Conservation (phyloP, 2,797 vertebrate genomes). For the Pantherophis alleghaniensis region DNA sequence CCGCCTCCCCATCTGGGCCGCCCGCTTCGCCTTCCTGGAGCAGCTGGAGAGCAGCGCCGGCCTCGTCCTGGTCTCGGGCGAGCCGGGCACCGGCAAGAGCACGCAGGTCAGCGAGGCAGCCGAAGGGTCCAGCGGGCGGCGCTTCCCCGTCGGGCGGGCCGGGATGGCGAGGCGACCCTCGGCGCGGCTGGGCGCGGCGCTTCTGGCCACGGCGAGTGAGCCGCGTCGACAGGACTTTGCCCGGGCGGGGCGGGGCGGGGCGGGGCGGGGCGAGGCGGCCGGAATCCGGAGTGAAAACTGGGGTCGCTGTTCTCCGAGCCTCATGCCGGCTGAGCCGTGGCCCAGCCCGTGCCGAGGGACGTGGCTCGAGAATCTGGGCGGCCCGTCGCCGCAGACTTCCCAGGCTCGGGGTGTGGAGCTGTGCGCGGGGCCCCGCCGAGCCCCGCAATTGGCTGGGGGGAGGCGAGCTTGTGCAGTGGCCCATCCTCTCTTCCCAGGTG, state of each 20-base stretch:
- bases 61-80: slow-evolving; percentile 83
- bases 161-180: neutral
- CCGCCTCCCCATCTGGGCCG: slow-evolving; percentile 79
- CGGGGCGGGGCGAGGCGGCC: neutral
- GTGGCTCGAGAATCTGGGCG: neutral
- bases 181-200: neutral
- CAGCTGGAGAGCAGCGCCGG: slow-evolving; percentile 80
- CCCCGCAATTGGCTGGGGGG: neutral
- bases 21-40: slow-evolving; percentile 83
- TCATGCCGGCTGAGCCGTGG: neutral
- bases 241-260: neutral
- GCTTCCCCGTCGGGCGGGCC: neutral
- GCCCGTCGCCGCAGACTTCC: neutral
- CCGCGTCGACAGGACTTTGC: neutral
- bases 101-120: slow-evolving; percentile 77
- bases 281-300: neutral
- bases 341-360: neutral
- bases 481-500: slow-evolving; percentile 70
- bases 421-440: neutral
- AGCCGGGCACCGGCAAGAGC: slow-evolving; percentile 87
- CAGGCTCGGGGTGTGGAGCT: neutral
- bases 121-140: neutral
- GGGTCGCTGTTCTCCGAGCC: neutral
- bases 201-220: neutral
- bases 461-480: rapidly evolving